These are phyloP conservation scores for Archivesica marissinica DNA, from an alignment of 1,140 invertebrate species.

Conservation along the genomic window DNA sequence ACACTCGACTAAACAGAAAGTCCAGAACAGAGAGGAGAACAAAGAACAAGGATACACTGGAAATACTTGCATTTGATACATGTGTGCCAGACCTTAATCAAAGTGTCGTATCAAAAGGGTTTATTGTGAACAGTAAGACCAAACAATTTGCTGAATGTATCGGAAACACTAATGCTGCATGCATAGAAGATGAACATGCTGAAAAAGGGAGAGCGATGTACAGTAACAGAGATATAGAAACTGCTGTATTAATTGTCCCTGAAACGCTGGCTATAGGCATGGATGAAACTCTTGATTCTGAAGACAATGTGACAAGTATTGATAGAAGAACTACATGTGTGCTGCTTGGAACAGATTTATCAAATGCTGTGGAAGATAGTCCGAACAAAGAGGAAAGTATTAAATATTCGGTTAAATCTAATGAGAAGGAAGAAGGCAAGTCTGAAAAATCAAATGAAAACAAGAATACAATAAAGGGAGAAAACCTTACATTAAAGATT, in stretches of 20 bases:
- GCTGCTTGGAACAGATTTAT: background rate
- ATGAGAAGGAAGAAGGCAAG: background rate
- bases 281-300: slow-evolving; percentile 10
- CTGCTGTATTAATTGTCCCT: slow-evolving; percentile 14
- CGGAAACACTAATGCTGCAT: background rate
- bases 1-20: background rate
- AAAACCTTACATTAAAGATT: background rate
- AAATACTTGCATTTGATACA: slow-evolving; percentile 17
- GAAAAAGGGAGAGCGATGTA: too few species aligned
- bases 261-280: slow-evolving; percentile 44
- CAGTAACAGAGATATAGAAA: too few species aligned
- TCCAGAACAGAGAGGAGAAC: background rate
- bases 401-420: background rate
- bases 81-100: slow-evolving; percentile 2
- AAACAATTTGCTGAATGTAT: background rate
- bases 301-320: slow-evolving; percentile 1
- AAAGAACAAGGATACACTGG: background rate
- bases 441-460: background rate
- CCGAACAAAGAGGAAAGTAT: background rate
- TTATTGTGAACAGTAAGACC: background rate
- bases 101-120: background rate
- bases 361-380: background rate
- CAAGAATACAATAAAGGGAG: background rate
- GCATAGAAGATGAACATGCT: background rate
- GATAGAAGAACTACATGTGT: background rate